A percentile compares a stretch with the other conserved stretches of the same genome.
These are phyloP conservation scores for Halisarca cf. caerulea DNA, from an alignment of 37 sponge, comb jelly and placozoan genomes.

Conservation along the genomic window DNA sequence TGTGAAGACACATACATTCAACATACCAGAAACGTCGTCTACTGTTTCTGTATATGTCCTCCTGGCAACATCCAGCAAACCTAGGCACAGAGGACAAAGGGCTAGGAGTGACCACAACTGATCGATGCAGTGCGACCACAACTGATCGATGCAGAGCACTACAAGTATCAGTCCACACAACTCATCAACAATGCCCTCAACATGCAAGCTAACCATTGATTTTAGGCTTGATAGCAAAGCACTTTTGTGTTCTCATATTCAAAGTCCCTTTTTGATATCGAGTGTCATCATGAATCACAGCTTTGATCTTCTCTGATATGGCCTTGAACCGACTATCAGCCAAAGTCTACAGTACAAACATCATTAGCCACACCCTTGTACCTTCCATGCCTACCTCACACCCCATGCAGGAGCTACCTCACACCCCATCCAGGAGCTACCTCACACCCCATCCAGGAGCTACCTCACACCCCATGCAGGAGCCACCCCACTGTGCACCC, in stretches of 20 bases:
- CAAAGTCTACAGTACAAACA: constrained; percentile 58
- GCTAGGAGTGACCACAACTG: no score
- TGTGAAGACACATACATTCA: no score
- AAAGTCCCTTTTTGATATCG: constrained; percentile 92
- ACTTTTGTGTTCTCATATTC: constrained; percentile 97
- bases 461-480: neutral
- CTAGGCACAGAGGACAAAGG: no score
- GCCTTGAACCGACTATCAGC: constrained; percentile 70
- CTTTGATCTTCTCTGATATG: constrained; percentile 64
- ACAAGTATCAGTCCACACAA: neutral
- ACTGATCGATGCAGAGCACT: neutral
- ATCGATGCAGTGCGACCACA: neutral
- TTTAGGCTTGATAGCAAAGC: constrained; percentile 83
- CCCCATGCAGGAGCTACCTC: no score
- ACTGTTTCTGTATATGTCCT: constrained; percentile 93
- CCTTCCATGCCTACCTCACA: no score
- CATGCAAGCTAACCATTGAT: constrained; percentile 38
- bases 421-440: no score
- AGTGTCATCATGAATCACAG: constrained; percentile 93
- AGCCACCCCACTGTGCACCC: no score
- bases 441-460: neutral
- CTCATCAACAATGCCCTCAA: no score
- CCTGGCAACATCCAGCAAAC: constrained; percentile 74
- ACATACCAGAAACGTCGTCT: constrained; percentile 58
- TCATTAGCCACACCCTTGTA: no score